Base-by-base conservation (phyloP, 2,888 invertebrate genomes). In the Cinara cedri region DNA sequence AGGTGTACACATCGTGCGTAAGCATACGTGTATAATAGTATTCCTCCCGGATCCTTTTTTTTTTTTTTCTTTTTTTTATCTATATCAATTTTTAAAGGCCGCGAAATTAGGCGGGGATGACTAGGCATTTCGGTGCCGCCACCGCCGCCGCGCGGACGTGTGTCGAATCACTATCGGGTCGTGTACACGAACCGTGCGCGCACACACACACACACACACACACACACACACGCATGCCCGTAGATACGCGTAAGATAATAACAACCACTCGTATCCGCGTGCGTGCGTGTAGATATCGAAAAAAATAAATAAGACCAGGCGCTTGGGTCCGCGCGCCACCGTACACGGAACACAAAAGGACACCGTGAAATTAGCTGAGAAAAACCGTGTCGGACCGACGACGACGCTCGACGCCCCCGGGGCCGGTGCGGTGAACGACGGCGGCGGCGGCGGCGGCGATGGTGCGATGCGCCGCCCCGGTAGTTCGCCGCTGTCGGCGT, bases 21-120 rank as follows among this genome's bases (percentile, higher is more conserved):
- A n/a, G n/a, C n/a, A n/a, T n/a, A n/a, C n/a, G n/a, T n/a, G n/a
- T n/a, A n/a, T n/a, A n/a, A n/a, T n/a, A n/a, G 34, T 34, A 34
- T 6, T 70, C 34, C 44, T 10, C 16, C 24, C 24, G 71, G 46
- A 72, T 72, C 72, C 24, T 72, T 72, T 34, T 4, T 34, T 70
- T 55, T 9, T 51, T 19, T 49, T 26, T 13, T 21, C 2, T 21
- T 55, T 42, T 65, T 54, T 42, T 70, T 34, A 34, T 68, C n/a
- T n/a, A n/a, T n/a, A n/a, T n/a, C n/a, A n/a, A n/a, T n/a, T n/a
- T 70, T 78, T 78, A 78, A 78, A 78, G 78, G 78, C 78, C 78
- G 78, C 78, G 78, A 78, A 78, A 78, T 78, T 78, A 14, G 70
- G 24, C 21, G 68, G 78, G 60, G 57, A 78, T 78, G 78, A 78